phyloP scores from a whole-genome alignment of 2,888 invertebrate genomes.

The Myopa testacea region DNA sequence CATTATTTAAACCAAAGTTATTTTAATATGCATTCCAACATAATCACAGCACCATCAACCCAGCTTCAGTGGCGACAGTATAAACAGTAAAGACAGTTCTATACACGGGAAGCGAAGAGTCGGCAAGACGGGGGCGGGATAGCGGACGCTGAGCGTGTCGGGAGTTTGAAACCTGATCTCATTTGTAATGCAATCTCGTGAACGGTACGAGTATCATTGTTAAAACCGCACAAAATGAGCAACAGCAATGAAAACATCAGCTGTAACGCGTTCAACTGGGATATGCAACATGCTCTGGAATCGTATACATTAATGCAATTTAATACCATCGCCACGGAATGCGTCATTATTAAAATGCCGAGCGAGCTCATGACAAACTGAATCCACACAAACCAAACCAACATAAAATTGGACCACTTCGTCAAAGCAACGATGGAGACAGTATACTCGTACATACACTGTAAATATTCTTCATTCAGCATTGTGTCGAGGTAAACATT shows the following conservation, averaged over 20 bases:
- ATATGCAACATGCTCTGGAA: neutral
- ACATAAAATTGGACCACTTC: slow-evolving; percentile 9
- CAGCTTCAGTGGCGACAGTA: neutral
- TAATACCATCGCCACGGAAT: slow-evolving; percentile 48
- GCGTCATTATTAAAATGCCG: slow-evolving; percentile 51
- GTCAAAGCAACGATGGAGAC: neutral
- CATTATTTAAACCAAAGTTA: slow-evolving; percentile 5
- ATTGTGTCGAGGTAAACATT: no score
- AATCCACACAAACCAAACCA: neutral
- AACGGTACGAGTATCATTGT: neutral
- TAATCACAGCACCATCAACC: slow-evolving; percentile 30
- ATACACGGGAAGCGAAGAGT: neutral
- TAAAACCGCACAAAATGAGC: slow-evolving; percentile 22
- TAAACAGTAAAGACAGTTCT: neutral
- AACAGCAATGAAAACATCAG: slow-evolving; percentile 38
- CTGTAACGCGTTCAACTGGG: slow-evolving; percentile 2
- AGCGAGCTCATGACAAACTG: slow-evolving; percentile 32
- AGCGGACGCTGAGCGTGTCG: neutral
- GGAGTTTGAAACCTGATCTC: slow-evolving; percentile 12
- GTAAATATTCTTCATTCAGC: no score
- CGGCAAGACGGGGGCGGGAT: neutral
- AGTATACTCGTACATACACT: no score
- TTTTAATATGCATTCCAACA: slow-evolving; percentile 32
- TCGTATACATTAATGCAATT: slow-evolving; percentile 44
- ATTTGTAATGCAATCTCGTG: slow-evolving; percentile 14